Evolutionary conservation across 2,113 vertebrate genomes (phyloP).

Genomic region (Solenodon paradoxus): DNA sequence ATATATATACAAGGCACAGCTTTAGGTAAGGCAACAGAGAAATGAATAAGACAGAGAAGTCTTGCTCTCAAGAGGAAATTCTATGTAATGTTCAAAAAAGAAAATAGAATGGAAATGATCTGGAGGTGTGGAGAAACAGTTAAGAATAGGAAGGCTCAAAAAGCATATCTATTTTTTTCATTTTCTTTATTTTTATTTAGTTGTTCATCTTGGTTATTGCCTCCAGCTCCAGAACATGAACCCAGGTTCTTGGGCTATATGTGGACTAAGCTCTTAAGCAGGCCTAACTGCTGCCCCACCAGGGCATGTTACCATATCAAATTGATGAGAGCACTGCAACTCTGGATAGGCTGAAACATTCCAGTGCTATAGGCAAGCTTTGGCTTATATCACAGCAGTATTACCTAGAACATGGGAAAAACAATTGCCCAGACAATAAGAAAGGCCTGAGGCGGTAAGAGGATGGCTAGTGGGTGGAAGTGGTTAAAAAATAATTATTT

Average conservation of each 20-base stretch:
- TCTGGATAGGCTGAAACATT: neutral
- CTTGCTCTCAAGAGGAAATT: neutral
- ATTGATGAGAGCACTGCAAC: too few species aligned
- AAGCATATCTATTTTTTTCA: too few species aligned
- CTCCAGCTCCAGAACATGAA: too few species aligned
- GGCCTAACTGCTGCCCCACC: too few species aligned
- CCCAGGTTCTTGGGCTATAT: too few species aligned
- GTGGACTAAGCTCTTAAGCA: too few species aligned
- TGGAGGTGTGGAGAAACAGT: neutral
- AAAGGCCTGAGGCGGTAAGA: neutral
- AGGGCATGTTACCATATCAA: too few species aligned
- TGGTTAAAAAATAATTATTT: neutral
- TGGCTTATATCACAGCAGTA: neutral
- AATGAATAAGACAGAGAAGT: neutral
- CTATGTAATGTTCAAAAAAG: neutral
- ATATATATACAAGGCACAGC: too few species aligned
- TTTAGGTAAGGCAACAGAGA: neutral
- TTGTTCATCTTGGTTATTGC: too few species aligned
- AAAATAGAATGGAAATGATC: neutral
- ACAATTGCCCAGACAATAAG: neutral
- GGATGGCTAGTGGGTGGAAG: neutral
- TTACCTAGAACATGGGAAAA: neutral
- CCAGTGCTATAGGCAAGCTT: too few species aligned
- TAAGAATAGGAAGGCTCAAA: neutral
- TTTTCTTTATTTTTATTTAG: too few species aligned